Evolutionary conservation across 2,888 invertebrate species (phyloP).

Genomic region (Heliconius cydno): DNA sequence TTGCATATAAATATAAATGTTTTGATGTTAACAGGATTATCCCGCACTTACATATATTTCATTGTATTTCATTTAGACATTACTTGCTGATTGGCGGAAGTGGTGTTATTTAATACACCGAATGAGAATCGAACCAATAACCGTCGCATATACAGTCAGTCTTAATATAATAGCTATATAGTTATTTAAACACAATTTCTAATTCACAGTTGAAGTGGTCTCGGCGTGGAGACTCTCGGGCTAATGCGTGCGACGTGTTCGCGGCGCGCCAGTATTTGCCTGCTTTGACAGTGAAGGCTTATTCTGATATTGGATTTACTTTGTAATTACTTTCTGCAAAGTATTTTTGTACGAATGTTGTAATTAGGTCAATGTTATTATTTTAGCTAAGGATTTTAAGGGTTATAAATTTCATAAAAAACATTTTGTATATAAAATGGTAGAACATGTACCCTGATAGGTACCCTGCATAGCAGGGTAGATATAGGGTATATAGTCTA

Average conservation of each 20-base stretch:
- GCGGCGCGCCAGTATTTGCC: constrained; percentile 50
- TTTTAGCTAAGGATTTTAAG: neutral
- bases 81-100: neutral
- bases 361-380: neutral
- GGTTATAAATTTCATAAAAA: no score
- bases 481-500: no score
- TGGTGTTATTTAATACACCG: no score
- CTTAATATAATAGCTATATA: neutral
- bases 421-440: no score
- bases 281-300: constrained; percentile 28
- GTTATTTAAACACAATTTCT: neutral
- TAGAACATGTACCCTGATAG: no score
- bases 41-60: no score
- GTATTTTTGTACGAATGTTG: neutral
- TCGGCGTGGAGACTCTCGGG: constrained; percentile 41
- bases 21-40: no score
- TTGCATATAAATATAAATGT: no score
- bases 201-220: constrained; percentile 35
- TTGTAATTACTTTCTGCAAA: neutral
- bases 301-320: constrained; percentile 26
- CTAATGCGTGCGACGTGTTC: constrained; percentile 61
- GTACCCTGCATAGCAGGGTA: no score
- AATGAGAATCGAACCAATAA: no score
- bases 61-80: neutral
- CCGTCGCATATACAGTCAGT: no score